Conservation (phyloP, 2,888 invertebrate genomes). For the Antheraea yamamai region DNA sequence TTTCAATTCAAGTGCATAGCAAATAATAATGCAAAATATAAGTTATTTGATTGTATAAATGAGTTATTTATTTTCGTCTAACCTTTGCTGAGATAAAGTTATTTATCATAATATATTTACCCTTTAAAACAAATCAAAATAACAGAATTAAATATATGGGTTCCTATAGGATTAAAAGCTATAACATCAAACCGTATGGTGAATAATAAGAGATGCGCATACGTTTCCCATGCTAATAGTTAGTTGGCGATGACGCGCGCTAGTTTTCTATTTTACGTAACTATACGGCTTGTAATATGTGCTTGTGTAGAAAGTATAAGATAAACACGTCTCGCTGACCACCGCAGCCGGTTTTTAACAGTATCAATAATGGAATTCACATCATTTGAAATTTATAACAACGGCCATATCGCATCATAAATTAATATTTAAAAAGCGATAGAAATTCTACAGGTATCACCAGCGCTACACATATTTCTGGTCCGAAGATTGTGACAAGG, state of each 20-base stretch:
- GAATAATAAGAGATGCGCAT: conserved; percentile 10
- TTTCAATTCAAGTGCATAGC: not conserved
- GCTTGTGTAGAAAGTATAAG: conserved; percentile 21
- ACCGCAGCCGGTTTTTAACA: conserved; percentile 11
- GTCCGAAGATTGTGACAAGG: too few species aligned
- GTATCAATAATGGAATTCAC: conserved; percentile 4
- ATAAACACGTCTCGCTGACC: conserved; percentile 4
- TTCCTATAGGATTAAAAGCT: not conserved
- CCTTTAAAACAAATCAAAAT: too few species aligned
- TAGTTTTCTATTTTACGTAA: conserved; percentile 22
- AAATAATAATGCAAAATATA: not conserved
- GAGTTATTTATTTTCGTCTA: not conserved
- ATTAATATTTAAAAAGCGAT: not conserved
- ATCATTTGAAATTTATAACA: conserved; percentile 4
- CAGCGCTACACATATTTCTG: not conserved
- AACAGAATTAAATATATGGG: not conserved
- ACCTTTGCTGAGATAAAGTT: not conserved
- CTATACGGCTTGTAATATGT: conserved; percentile 8
- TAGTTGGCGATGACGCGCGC: conserved; percentile 3
- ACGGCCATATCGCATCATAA: not conserved
- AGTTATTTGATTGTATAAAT: not conserved
- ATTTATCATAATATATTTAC: too few species aligned
- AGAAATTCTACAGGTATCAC: not conserved
- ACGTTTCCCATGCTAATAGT: conserved; percentile 15
- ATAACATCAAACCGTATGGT: not conserved